Evolutionary conservation across 2,888 invertebrate genomes (phyloP).

Genomic region (Dendrolimus houi): DNA sequence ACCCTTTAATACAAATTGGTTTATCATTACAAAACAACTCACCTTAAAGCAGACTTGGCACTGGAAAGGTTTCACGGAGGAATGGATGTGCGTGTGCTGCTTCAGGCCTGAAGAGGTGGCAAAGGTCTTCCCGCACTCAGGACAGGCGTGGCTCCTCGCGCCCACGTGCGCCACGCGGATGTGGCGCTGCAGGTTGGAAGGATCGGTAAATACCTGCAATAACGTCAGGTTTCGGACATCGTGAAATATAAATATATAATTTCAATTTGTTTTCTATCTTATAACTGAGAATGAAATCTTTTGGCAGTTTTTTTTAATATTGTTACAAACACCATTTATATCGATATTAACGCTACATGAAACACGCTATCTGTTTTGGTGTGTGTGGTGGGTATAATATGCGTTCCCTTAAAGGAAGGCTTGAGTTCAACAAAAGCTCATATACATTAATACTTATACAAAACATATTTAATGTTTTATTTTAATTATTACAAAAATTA

Average conservation of each 20-base stretch:
- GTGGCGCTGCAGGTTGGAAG: conserved; percentile 97
- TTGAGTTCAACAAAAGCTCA: too few relatives aligned
- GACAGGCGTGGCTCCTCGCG: conserved; percentile 96
- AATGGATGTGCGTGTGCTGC: conserved; percentile 99
- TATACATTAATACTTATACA: too few relatives aligned
- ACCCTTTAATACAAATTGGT: too few relatives aligned
- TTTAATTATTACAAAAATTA: too few relatives aligned
- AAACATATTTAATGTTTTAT: too few relatives aligned
- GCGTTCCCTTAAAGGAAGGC: too few relatives aligned
- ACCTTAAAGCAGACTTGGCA: conserved; percentile 97
- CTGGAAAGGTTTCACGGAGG: conserved; percentile 97
- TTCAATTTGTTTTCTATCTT: conserved; percentile 10
- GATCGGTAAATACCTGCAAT: conserved; percentile 95
- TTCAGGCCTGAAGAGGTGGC: conserved; percentile 98
- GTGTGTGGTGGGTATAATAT: too few relatives aligned
- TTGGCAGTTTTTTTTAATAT: background rate
- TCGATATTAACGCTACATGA: too few relatives aligned
- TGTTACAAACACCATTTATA: too few relatives aligned
- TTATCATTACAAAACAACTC: background rate
- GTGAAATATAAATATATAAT: conserved; percentile 25
- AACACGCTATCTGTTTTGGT: too few relatives aligned
- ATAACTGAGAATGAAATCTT: conserved; percentile 10
- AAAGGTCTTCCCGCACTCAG: conserved; percentile 99
- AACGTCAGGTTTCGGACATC: conserved; percentile 69
- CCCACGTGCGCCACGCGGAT: conserved; percentile 97